Evolutionary conservation across 2,888 invertebrate genomes (phyloP).

Genomic region (Megalurothrips usitatus): DNA sequence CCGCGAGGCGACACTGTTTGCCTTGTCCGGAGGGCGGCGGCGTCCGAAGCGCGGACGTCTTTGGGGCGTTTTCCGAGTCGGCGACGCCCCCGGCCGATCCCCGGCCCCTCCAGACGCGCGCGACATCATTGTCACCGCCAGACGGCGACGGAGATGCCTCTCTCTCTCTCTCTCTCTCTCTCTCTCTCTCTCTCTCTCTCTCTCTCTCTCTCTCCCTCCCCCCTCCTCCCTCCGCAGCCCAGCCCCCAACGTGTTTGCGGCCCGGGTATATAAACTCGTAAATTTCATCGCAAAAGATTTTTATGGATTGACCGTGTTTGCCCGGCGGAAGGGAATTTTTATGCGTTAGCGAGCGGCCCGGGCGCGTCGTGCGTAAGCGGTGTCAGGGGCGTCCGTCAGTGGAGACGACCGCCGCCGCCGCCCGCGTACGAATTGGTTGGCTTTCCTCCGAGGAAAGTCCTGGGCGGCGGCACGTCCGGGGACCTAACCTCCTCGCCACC

Average conservation of each 20-base stretch:
- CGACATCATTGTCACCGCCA: conserved; percentile 5
- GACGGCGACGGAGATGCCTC: background rate
- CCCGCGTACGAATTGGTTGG: background rate
- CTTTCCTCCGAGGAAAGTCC: background rate
- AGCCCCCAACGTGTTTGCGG: background rate
- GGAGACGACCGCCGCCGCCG: background rate
- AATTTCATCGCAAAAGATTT: background rate
- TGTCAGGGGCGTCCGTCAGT: background rate
- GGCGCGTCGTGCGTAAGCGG: background rate
- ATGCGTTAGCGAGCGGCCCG: background rate
- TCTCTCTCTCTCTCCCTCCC: too few relatives aligned
- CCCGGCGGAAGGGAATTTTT: background rate
- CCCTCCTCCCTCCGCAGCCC: too few relatives aligned
- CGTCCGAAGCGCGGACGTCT: too few relatives aligned
- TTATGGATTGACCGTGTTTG: background rate
- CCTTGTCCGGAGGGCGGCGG: background rate
- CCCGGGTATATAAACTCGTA: background rate
- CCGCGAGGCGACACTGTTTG: background rate
- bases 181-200: too few relatives aligned
- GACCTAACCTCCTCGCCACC: too few relatives aligned
- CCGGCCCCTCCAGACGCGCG: background rate
- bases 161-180: background rate
- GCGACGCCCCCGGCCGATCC: background rate
- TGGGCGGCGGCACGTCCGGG: background rate
- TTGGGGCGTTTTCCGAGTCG: background rate